Conservation (phyloP, 2,113 vertebrate genomes). For the Melanotaenia duboulayi region DNA sequence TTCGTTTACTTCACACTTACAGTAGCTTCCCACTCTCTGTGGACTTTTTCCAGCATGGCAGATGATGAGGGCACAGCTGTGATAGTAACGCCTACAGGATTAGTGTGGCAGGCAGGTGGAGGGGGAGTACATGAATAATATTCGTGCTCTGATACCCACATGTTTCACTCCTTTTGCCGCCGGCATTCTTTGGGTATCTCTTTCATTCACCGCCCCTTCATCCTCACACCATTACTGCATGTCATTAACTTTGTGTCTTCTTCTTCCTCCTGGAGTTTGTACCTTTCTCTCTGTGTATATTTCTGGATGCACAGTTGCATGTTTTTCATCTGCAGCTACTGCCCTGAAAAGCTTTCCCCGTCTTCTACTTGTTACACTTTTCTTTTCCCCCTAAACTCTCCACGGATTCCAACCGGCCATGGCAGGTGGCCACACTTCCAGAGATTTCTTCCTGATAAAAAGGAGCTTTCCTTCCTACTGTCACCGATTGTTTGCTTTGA, state of each 20-base stretch:
- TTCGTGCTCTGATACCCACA: slow-evolving; percentile 9
- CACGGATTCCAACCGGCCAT: background rate
- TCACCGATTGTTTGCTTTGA: background rate
- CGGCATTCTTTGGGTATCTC: background rate
- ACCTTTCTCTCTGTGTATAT: too few relatives aligned
- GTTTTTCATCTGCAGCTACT: too few relatives aligned
- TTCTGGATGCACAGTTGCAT: too few relatives aligned
- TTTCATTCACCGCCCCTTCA: background rate
- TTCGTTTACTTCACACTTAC: slow-evolving; percentile 18
- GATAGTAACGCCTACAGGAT: slow-evolving; percentile 25
- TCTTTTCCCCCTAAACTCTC: background rate
- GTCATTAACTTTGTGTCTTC: background rate
- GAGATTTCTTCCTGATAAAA: too few relatives aligned
- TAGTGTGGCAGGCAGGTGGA: slow-evolving; percentile 36
- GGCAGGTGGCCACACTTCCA: too few relatives aligned
- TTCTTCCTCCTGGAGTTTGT: background rate
- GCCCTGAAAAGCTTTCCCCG: too few relatives aligned
- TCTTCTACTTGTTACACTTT: too few relatives aligned
- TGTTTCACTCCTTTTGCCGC: slow-evolving; percentile 14
- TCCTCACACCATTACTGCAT: slow-evolving; percentile 1
- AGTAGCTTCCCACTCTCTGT: slow-evolving; percentile 5
- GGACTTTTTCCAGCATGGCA: background rate
- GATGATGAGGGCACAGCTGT: slow-evolving; percentile 23
- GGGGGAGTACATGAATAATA: background rate
- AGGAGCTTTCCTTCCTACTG: background rate